A percentile compares a stretch with the other conserved stretches of the same genome.
Conservation (phyloP, 64 coral and sea anemone genomes). For the Astreopora myriophthalma region DNA sequence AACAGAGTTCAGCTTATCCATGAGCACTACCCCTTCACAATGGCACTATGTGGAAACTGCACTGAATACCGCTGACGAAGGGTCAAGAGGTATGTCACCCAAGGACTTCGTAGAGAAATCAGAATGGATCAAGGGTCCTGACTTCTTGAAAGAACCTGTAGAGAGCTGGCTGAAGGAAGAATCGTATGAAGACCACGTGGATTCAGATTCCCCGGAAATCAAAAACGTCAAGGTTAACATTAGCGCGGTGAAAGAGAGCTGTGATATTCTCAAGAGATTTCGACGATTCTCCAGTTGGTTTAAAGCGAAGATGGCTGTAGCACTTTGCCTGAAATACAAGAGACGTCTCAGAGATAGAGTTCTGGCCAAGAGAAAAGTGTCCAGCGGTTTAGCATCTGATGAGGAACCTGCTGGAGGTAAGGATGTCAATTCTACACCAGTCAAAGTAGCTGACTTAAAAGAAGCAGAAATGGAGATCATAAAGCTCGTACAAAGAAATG, state of each 20-base stretch:
- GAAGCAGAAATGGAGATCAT: constrained; percentile 43
- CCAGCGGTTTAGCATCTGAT: neutral
- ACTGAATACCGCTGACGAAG: too few relatives aligned
- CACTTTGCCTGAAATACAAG: constrained; percentile 39
- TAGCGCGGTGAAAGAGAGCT: neutral
- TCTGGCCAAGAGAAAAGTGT: neutral
- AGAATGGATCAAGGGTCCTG: constrained; percentile 28
- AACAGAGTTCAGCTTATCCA: too few relatives aligned
- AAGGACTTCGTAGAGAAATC: too few relatives aligned
- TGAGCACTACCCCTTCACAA: too few relatives aligned
- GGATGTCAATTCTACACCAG: neutral
- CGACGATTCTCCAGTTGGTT: constrained; percentile 42
- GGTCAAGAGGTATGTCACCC: too few relatives aligned
- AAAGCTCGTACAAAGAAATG: constrained; percentile 1
- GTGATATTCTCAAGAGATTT: constrained; percentile 33
- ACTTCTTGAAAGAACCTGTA: neutral
- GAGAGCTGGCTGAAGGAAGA: constrained; percentile 47
- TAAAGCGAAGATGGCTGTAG: constrained; percentile 19
- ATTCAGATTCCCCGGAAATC: constrained; percentile 35
- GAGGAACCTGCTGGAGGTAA: neutral
- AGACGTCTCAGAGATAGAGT: neutral
- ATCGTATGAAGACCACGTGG: neutral
- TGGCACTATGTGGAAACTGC: too few relatives aligned
- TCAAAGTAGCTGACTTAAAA: neutral
- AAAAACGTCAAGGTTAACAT: constrained; percentile 11